Evolutionary conservation across 2,888 invertebrate genomes (phyloP), one percentile per base, ranked within the genome.

Genomic region (Euclidia mi): DNA sequence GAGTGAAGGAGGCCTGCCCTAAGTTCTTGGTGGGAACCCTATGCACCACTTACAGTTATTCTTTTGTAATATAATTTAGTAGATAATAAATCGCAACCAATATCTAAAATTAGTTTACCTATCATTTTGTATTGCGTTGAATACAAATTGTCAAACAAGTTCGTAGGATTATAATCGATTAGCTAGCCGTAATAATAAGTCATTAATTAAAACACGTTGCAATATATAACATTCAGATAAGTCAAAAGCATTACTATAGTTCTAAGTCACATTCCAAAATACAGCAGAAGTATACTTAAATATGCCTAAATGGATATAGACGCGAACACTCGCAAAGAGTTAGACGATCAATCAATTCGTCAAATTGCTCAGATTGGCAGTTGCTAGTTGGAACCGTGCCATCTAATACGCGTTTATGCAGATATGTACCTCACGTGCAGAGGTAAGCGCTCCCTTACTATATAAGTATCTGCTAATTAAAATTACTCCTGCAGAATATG

Each of bases 321-420:
- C 38, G 35, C 14, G 17, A 37, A 35, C 20, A 42, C 29, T 42
- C 28, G 20, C 7, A 42, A 17, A 3, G 2, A 11, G 15, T 58
- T 53, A 58, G 44, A 29, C 58, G 63, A 81, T 79, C 73, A 66
- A 79, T 84, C 73, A 77, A 69, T 63, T 71, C 65, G 57, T 71
- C 71, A 71, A 78, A 75, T 78, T 70, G 71, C 69, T 77, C 57
- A 55, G 63, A 75, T 69, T 71, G 64, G 67, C n/a, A n/a, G n/a
- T n/a, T 63, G 51, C 35, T 47, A 61, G 49, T 44, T 58, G 60
- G 60, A 29, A 10, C 4, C 7, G 31, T 58, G 56, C 40, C 61
- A 56, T 52, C 57, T 63, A 69, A 75, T 71, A 53, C 45, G 51
- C 44, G 63, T 75, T 76, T 76, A 79, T 73, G 72, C 58, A 72